Conservation (phyloP, 2,797 vertebrate species). For the Picus viridis region DNA sequence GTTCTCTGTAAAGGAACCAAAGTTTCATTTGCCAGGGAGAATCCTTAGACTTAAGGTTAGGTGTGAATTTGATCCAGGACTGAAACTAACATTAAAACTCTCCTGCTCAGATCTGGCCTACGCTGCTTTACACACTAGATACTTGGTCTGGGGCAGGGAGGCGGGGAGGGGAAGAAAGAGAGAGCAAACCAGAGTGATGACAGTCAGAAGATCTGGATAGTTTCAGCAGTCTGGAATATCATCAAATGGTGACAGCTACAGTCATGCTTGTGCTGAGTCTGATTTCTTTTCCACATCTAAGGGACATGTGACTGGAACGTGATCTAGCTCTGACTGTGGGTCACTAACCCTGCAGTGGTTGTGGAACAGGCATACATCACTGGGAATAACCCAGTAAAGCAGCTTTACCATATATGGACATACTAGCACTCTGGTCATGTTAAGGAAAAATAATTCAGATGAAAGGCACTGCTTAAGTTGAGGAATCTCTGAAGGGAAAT, state of each 20-base stretch:
- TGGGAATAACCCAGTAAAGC: background rate
- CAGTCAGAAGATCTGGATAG: background rate
- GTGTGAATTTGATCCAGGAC: background rate
- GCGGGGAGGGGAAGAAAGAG: background rate
- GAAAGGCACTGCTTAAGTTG: background rate
- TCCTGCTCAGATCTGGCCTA: background rate
- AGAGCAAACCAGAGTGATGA: background rate
- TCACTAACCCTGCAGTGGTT: background rate
- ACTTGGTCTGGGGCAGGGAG: background rate
- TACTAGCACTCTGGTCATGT: background rate
- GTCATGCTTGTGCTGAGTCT: background rate
- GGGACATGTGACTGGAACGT: constrained; percentile 8
- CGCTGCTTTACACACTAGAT: background rate
- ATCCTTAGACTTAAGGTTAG: background rate
- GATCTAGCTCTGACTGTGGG: background rate
- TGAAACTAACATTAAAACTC: background rate
- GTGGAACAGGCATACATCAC: background rate
- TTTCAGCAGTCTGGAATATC: constrained; percentile 7
- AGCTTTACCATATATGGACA: background rate
- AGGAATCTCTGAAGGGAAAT: background rate
- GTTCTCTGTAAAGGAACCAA: background rate
- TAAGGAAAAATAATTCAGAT: background rate
- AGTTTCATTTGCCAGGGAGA: background rate
- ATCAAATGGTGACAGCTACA: background rate
- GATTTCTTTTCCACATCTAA: constrained; percentile 24